Evolutionary conservation across 2,888 invertebrate species (phyloP).

Genomic region (Zonitis immaculata): DNA sequence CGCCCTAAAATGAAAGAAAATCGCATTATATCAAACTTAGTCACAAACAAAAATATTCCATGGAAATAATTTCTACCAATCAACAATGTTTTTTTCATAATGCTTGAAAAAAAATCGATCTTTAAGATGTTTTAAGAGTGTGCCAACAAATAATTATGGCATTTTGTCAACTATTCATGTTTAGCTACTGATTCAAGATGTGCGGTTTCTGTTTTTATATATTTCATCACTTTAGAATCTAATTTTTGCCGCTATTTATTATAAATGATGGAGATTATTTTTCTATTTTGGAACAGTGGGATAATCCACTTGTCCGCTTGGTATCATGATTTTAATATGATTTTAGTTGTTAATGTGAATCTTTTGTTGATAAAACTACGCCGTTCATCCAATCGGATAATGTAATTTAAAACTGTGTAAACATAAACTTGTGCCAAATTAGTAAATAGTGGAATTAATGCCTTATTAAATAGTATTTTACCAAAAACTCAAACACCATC

Average conservation of each 20-base stretch:
- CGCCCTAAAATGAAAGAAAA: too few relatives aligned
- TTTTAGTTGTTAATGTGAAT: background rate
- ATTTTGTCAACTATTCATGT: constrained; percentile 40
- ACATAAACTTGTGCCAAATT: background rate
- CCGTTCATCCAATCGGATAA: background rate
- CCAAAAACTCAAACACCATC: too few relatives aligned
- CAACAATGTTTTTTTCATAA: background rate
- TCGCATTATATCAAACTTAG: too few relatives aligned
- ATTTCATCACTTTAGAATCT: constrained; percentile 8
- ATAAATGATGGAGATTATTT: constrained; percentile 33
- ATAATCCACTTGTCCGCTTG: background rate
- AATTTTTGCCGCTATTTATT: constrained; percentile 32
- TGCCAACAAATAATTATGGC: constrained; percentile 28
- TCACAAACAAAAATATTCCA: too few relatives aligned
- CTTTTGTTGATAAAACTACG: background rate
- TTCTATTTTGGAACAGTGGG: constrained; percentile 33
- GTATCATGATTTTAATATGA: background rate
- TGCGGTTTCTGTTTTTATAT: constrained; percentile 4
- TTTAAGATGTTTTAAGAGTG: constrained; percentile 1
- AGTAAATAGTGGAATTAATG: background rate
- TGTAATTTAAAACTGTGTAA: constrained; percentile 1
- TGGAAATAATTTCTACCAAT: background rate
- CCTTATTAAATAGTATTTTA: background rate
- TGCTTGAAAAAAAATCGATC: background rate
- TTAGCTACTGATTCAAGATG: constrained; percentile 7